These are phyloP conservation scores for Anguilla marmorata DNA, from an alignment of 2,797 vertebrate species.

Conservation along the genomic window DNA sequence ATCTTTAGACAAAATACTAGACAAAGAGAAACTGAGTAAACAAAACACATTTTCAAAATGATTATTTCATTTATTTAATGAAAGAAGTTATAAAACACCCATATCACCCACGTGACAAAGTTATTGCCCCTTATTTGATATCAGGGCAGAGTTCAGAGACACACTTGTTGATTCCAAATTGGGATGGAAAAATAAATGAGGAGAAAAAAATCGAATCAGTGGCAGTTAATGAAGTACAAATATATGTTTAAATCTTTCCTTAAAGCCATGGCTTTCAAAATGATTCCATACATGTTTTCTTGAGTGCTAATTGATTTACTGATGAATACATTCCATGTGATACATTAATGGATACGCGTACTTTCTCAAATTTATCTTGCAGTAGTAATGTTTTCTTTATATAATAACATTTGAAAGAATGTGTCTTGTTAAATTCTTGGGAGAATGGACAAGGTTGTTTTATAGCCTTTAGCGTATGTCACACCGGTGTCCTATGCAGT, in stretches of 20 bases:
- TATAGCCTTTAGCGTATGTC: background rate
- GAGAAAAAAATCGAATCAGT: background rate
- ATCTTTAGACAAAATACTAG: too few species aligned
- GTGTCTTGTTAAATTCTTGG: background rate
- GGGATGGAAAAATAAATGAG: background rate
- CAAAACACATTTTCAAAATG: too few species aligned
- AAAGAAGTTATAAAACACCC: too few species aligned
- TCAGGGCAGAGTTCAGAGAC: too few species aligned
- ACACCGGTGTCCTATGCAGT: background rate
- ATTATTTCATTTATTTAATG: too few species aligned
- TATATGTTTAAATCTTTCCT: background rate
- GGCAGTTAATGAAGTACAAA: background rate
- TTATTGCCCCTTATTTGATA: too few species aligned
- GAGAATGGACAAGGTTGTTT: background rate
- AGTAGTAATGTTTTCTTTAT: background rate
- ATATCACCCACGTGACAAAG: too few species aligned
- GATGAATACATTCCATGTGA: too few species aligned
- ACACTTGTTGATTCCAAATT: background rate
- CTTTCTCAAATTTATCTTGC: background rate
- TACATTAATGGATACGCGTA: too few species aligned
- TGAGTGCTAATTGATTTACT: too few species aligned
- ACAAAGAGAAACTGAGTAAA: too few species aligned
- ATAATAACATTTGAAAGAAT: background rate
- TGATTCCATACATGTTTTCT: background rate
- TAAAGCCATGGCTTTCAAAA: background rate